Evolutionary conservation across 2,888 invertebrate species (phyloP), one percentile per base, ranked within the genome.

Genomic region (Leptopterna dolabrata): DNA sequence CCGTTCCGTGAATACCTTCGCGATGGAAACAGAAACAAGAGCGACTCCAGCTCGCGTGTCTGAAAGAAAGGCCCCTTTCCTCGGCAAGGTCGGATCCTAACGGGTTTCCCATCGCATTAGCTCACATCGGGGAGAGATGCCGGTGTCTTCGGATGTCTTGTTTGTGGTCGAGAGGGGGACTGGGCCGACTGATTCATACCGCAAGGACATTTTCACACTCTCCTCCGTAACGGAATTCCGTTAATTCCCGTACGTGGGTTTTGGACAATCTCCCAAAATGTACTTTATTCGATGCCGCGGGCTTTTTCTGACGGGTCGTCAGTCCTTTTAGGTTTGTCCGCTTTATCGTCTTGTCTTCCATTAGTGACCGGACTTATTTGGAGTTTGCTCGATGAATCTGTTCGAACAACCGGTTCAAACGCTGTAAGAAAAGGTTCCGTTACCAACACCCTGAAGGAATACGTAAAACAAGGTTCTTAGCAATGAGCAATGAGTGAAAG

Each of bases 151-250:
- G 63, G 4, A 63, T 63, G 63, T 63, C 63, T 24, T 63, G 63
- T 63, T 63, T 63, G 24, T 63, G 63, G 63, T 19, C 24, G 24
- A 63, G 24, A 13, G 47, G 63, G 27, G 63, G 63, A 63, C 55
- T 55, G 63, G 0, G 63, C 24, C 11, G 63, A 16, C 47, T 63
- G 63, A 63, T 63, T 63, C 63, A 63, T 24, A 9, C 63, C 63
- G 27, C 63, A 63, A 63, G 63, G 63, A 63, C 63, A 63, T 63
- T 63, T 63, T 63, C 63, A 63, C 63, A 63, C 63, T 63, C 24
- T n/a, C 63, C 63, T 24, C 13, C 63, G 24, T 63, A 63, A 63
- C 63, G 63, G 63, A 63, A 63, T 63, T 19, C 63, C 19, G 0
- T 19, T 24, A 24, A 13, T 63, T 63, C 63, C 63, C 63, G 63